Percentiles rank a stretch among this genome's conserved stretches.
phyloP scores from a whole-genome alignment of 2,888 invertebrate species.

The Aleiodes testaceus region DNA sequence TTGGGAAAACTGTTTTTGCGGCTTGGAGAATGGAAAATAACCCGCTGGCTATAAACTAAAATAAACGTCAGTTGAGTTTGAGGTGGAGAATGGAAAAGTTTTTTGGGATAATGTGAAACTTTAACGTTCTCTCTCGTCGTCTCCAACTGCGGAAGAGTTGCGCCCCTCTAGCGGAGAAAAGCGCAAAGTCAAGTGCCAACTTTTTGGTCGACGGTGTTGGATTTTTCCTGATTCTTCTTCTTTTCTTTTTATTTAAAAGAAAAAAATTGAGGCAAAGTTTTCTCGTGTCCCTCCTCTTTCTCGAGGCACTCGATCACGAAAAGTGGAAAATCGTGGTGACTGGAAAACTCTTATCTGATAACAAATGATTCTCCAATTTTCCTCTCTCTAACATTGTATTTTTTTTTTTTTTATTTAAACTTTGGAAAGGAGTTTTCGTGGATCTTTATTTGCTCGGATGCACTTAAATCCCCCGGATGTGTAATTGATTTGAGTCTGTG shows the following conservation, averaged over 20 bases:
- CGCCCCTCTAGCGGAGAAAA: constrained; percentile 4
- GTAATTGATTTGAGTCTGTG: constrained; percentile 21
- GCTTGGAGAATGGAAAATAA: neutral
- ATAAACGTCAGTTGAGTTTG: constrained; percentile 20
- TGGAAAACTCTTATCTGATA: constrained; percentile 33
- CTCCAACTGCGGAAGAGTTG: neutral
- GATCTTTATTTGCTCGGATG: constrained; percentile 22
- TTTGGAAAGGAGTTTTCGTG: neutral
- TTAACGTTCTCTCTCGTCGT: neutral
- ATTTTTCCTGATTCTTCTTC: neutral
- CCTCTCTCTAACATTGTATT: neutral
- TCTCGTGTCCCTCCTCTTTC: neutral
- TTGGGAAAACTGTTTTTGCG: neutral
- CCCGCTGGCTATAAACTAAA: constrained; percentile 27
- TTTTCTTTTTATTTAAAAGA: constrained; percentile 3
- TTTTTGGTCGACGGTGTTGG: constrained; percentile 10
- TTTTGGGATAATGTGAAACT: neutral
- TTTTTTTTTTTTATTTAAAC: constrained; percentile 2
- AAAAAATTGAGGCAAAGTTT: constrained; percentile 27
- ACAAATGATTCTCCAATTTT: constrained; percentile 13
- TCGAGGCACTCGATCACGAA: constrained; percentile 25
- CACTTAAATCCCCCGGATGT: constrained; percentile 8
- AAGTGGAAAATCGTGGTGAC: constrained; percentile 22
- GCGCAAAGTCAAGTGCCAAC: constrained; percentile 33
- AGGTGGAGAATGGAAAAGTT: constrained; percentile 31